These are phyloP conservation scores for Penaeus vannamei DNA, from an alignment of 1,140 invertebrate genomes.

Conservation along the genomic window DNA sequence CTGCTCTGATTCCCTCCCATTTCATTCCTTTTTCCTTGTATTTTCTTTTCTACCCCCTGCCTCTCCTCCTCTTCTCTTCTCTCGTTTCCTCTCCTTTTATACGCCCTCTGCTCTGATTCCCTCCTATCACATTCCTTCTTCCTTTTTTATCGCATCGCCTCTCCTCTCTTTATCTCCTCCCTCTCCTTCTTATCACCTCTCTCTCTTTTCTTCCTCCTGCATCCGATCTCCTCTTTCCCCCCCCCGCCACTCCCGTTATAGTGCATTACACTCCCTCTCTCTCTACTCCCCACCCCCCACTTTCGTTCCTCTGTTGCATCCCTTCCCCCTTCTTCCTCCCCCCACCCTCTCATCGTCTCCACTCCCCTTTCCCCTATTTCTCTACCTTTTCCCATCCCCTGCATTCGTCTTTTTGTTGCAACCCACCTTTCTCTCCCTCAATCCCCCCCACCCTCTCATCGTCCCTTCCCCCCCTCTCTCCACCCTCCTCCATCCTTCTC, in stretches of 20 bases:
- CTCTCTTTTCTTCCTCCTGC: not conserved
- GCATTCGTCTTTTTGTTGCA: too few species aligned
- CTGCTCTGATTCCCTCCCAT: not conserved
- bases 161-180: too few species aligned
- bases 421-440: too few species aligned
- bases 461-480: too few species aligned
- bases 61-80: too few species aligned
- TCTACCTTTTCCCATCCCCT: too few species aligned
- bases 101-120: not conserved
- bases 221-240: not conserved
- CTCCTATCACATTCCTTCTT: not conserved
- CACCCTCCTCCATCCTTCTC: too few species aligned
- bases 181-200: not conserved
- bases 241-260: not conserved
- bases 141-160: not conserved
- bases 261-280: not conserved
- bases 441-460: too few species aligned
- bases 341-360: too few species aligned
- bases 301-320: too few species aligned
- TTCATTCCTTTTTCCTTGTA: not conserved
- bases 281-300: not conserved
- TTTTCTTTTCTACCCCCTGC: not conserved
- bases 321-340: too few species aligned
- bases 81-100: not conserved
- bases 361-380: too few species aligned